Conservation (phyloP, 1,140 invertebrate genomes). For the Psix sp. region DNA sequence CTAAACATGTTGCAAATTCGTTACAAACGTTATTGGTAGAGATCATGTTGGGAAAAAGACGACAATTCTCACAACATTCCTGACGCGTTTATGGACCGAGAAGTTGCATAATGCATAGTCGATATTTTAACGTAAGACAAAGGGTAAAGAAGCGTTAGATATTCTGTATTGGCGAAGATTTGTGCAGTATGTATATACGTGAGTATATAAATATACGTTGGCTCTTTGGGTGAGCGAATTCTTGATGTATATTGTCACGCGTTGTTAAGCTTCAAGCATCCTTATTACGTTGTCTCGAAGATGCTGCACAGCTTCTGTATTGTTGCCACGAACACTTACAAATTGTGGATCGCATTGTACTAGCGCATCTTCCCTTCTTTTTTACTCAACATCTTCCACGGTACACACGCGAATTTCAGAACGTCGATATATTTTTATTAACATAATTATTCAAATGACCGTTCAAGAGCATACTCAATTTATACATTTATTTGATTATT, state of each 20-base stretch:
- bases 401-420: conserved; percentile 35
- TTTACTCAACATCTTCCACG: conserved; percentile 7
- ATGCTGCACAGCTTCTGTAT: conserved; percentile 51
- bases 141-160: conserved; percentile 41
- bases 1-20: conserved; percentile 55
- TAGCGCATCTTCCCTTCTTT: no score
- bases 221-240: conserved; percentile 68
- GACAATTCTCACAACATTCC: conserved; percentile 62
- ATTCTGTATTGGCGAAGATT: conserved; percentile 32
- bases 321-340: conserved; percentile 41
- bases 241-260: conserved; percentile 74
- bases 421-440: conserved; percentile 40
- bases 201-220: conserved; percentile 47
- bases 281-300: conserved; percentile 65
- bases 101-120: conserved; percentile 76
- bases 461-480: neutral
- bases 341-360: conserved; percentile 40
- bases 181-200: conserved; percentile 51
- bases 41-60: conserved; percentile 33
- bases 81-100: conserved; percentile 71
- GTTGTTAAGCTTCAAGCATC: conserved; percentile 73
- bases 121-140: conserved; percentile 65
- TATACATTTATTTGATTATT: conserved; percentile 25
- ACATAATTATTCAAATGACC: conserved; percentile 21
- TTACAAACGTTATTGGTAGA: conserved; percentile 16